Evolutionary conservation across 2,797 vertebrate genomes (phyloP).

Genomic region (Bryconaethiops microstoma): DNA sequence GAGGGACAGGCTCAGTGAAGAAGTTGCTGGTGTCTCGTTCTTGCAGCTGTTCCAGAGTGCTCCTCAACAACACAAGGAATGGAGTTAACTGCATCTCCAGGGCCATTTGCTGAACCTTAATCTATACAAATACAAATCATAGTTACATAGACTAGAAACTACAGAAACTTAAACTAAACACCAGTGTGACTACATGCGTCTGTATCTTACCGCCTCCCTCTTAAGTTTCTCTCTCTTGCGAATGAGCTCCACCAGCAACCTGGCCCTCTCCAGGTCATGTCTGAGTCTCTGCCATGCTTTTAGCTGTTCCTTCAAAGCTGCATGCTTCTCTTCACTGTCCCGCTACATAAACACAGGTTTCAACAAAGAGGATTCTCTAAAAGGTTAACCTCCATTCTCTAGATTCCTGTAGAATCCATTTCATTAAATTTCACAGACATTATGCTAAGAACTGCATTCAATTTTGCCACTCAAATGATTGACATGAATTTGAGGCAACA

Average conservation of each 20-base stretch:
- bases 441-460: background rate
- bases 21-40: constrained; percentile 98
- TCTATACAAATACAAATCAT: constrained; percentile 75
- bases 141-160: background rate
- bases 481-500: no score
- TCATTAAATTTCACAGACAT: background rate
- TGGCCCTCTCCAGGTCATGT: constrained; percentile 86
- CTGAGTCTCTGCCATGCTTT: constrained; percentile 90
- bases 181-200: background rate
- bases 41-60: constrained; percentile 94
- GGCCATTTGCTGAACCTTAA: constrained; percentile 96
- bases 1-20: constrained; percentile 95
- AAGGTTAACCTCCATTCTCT: no score
- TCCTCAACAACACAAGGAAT: constrained; percentile 93
- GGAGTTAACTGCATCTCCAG: constrained; percentile 98
- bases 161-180: background rate
- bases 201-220: constrained; percentile 83
- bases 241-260: constrained; percentile 87
- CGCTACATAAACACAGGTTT: constrained; percentile 60
- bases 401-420: background rate
- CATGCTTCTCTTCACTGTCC: constrained; percentile 85
- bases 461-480: background rate
- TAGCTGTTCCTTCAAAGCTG: constrained; percentile 91
- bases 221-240: constrained; percentile 89
- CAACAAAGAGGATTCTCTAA: background rate